Conservation (phyloP, 1,140 invertebrate genomes). For the Spodoptera frugiperda region DNA sequence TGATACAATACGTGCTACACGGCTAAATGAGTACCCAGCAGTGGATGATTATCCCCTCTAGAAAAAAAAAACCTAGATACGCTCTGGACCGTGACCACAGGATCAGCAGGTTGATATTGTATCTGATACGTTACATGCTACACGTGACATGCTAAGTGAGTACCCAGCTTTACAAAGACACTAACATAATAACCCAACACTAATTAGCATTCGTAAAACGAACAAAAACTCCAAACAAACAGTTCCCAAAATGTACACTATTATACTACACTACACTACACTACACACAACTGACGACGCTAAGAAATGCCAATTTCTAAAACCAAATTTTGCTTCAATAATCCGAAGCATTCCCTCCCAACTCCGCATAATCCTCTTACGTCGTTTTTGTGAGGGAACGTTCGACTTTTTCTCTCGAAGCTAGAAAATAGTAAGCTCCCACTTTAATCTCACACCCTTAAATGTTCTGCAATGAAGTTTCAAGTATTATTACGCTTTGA, state of each 20-base stretch:
- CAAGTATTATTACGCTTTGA: not conserved
- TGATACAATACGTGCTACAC: no score
- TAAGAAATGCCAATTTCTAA: conserved; percentile 45
- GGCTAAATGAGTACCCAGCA: no score
- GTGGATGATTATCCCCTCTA: no score
- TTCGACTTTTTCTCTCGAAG: conserved; percentile 22
- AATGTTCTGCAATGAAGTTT: not conserved
- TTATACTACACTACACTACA: no score
- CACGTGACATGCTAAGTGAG: no score
- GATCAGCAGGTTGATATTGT: no score
- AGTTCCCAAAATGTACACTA: not conserved
- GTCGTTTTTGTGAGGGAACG: conserved; percentile 20
- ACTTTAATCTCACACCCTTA: conserved; percentile 13
- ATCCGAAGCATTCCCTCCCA: conserved; percentile 28
- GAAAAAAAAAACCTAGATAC: no score
- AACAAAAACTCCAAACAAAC: not conserved
- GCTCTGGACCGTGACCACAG: no score
- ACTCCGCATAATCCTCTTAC: conserved; percentile 32
- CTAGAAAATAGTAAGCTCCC: conserved; percentile 12
- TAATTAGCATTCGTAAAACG: no score
- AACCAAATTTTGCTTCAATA: conserved; percentile 42
- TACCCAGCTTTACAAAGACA: no score
- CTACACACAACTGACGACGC: not conserved
- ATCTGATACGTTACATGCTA: no score
- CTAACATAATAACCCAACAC: no score